Evolutionary conservation across 2,797 vertebrate genomes (phyloP), one percentile per base, ranked within the genome.

Genomic region (Hemibagrus guttatus): DNA sequence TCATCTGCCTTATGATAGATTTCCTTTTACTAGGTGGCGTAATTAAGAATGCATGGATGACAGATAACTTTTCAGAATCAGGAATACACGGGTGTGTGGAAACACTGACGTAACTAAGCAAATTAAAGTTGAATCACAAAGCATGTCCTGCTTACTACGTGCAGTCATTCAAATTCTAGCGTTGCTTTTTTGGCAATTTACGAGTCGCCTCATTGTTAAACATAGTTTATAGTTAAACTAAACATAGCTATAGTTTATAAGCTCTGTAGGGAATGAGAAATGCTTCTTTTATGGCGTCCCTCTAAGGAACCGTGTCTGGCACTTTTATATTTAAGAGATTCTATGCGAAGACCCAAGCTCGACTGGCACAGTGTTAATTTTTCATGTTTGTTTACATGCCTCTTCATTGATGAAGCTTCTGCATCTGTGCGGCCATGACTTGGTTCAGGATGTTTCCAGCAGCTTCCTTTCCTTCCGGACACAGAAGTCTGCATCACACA

Each of bases 391-490:
- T 14, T 26, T 26, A 35, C 21, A 78, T 19, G 75, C n/a, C 9
- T 78, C 54, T 8, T 78, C 28, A 28, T 28, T 31, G 80, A 82
- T 82, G 23, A 66, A 82, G 28, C 42, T 39, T 4, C 5, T 35
- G 16, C 16, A 49, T 64, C 61, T 49, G 26, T 31, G 26, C 49
- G 42, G n/a, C 42, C 80, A 82, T 66, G 61, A 82, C 80, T 68
- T 82, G 3, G 8, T 52, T 52, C 61, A 52, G 61, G 63, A 66
- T 66, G 80, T 66, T 82, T 66, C 61, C 61, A 66, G 63, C 61
- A 31, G 80, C 46, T 82, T 82, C 63, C 42, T 66, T 66, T 66
- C 61, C 80, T 82, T 68, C 61, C 42, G 61, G 61, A 49, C 3
- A 39, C 61, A 49, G 39, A 61, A 16, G 21, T 39, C 54, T 39